Evolutionary conservation across 2,797 vertebrate species (phyloP).

Genomic region (Pteronotus mesoamericanus): DNA sequence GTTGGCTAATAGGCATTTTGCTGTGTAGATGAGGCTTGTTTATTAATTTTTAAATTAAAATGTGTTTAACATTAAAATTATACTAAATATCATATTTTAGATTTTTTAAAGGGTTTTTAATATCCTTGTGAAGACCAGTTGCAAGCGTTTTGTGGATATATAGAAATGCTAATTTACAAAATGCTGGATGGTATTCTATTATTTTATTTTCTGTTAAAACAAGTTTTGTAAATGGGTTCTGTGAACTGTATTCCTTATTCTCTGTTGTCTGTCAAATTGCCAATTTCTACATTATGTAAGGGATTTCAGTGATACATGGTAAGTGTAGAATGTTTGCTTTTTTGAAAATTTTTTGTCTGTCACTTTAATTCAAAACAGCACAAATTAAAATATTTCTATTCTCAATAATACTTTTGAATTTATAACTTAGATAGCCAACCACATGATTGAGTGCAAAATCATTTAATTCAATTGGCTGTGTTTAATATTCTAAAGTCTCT

Average conservation of each 20-base stretch:
- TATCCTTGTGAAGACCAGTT: not conserved
- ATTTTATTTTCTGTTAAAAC: slow-evolving; percentile 16
- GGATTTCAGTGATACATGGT: not conserved
- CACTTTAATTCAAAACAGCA: slow-evolving; percentile 48
- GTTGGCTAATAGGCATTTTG: not conserved
- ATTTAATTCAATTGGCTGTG: not conserved
- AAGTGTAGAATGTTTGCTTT: not conserved
- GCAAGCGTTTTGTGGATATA: not conserved
- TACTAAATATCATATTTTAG: not conserved
- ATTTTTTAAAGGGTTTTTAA: not conserved
- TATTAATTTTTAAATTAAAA: slow-evolving; percentile 44
- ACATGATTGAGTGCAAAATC: not conserved
- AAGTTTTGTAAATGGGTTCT: not conserved
- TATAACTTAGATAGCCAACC: not conserved
- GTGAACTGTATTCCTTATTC: not conserved
- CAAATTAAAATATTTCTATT: slow-evolving; percentile 19
- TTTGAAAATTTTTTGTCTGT: not conserved
- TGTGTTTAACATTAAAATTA: slow-evolving; percentile 1
- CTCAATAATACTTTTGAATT: slow-evolving; percentile 2
- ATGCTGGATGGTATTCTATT: not conserved
- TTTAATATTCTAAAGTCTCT: not conserved
- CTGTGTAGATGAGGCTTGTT: not conserved
- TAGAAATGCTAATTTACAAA: slow-evolving; percentile 18
- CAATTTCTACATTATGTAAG: not conserved
- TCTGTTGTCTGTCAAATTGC: not conserved